Evolutionary conservation across 2,113 vertebrate genomes (phyloP), one percentile per base, ranked within the genome.

Genomic region (Loxodonta africana): DNA sequence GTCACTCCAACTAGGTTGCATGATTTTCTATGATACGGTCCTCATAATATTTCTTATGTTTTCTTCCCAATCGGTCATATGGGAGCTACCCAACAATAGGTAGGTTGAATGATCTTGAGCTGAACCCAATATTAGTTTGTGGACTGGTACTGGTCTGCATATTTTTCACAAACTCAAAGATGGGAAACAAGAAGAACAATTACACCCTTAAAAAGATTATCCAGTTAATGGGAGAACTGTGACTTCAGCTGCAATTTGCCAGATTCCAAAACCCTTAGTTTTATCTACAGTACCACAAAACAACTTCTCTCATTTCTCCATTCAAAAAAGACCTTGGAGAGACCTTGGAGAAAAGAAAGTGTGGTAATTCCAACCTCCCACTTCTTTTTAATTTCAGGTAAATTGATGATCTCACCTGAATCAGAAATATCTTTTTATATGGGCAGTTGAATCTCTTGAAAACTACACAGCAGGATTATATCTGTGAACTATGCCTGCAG

Each of bases 331-430:
- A 69, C 65, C 5, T 73, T 71, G 0, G 81, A 41, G 51, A 57
- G 51, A 69, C 65, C 5, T 73, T 71, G 0, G 81, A 41, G 51
- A 77, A 94, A 88, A 73, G 1, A 82, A 51, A 28, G 26, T 48
- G 15, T 18, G 51, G 12, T 77, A 25, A 48, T 69, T 60, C 8
- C 5, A 73, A 3, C 53, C 53, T 14, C 53, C 53, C 62, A 81
- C 4, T 53, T 81, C 77, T 20, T 93, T 57, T 94, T 94, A 6
- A 94, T 57, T 94, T 95, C 21, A 46, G 71, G 69, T 21, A 8
- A 94, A 67, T 41, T 2, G 6, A 20, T 62, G 1, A 20, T 93
- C 96, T 63, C 23, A 89, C 74, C 48, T 81, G 0, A 96, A 90
- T 92, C 60, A 23, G 44, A 44, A 94, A 48, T 85, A 88, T 0